Conservation (phyloP, 1,140 invertebrate species). For the Cryptotermes secundus region DNA sequence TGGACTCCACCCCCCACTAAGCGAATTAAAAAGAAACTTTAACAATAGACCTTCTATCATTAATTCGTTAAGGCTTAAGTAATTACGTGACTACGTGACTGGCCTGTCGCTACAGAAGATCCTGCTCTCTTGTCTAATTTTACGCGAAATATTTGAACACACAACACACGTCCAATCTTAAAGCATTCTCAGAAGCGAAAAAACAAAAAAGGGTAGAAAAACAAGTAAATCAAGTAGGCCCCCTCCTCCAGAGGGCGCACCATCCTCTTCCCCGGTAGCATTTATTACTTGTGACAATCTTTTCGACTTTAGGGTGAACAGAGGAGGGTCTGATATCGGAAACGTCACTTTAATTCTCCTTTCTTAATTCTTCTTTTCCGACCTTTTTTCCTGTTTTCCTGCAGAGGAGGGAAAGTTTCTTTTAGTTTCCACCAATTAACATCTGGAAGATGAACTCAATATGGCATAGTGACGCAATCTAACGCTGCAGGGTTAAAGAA, state of each 20-base stretch:
- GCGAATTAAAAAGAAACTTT: too few relatives aligned
- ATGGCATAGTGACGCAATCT: neutral
- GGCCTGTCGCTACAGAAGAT: neutral
- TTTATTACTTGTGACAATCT: constrained; percentile 14
- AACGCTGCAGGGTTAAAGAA: neutral
- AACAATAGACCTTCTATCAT: too few relatives aligned
- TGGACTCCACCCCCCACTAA: too few relatives aligned
- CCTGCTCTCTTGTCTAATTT: neutral
- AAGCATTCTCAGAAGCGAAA: neutral
- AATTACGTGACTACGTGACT: too few relatives aligned
- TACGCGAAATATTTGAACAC: neutral
- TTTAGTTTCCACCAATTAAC: constrained; percentile 12
- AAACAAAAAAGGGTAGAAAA: neutral
- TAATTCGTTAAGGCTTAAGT: too few relatives aligned
- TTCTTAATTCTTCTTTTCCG: neutral
- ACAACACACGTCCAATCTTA: neutral
- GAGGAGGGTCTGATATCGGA: neutral
- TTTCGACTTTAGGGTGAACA: neutral
- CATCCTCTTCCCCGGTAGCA: neutral
- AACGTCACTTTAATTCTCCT: constrained; percentile 1
- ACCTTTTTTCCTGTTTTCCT: neutral
- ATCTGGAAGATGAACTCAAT: constrained; percentile 16
- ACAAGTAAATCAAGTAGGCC: neutral
- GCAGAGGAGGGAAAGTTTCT: neutral
- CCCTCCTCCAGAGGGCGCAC: neutral